Evolutionary conservation across 2,113 vertebrate genomes (phyloP).

Genomic region (Ondatra zibethicus): DNA sequence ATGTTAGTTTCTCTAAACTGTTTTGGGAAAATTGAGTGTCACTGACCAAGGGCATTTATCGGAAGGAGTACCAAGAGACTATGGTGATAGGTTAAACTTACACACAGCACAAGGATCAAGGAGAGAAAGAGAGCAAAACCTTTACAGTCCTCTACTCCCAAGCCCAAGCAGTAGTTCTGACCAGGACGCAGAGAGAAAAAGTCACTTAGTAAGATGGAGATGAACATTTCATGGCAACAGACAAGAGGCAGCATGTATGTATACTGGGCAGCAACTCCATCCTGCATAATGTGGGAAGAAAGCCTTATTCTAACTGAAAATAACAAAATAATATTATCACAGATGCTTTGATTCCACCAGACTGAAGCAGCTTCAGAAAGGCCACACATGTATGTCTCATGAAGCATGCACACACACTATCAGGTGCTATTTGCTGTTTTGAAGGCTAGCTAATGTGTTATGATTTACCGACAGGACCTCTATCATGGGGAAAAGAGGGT

Average conservation of each 20-base stretch:
- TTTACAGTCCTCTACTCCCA: background rate
- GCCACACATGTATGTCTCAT: background rate
- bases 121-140: background rate
- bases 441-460: background rate
- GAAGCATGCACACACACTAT: background rate
- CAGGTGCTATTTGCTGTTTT: background rate
- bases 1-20: slow-evolving; percentile 30
- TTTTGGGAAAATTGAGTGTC: background rate
- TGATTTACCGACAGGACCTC: background rate
- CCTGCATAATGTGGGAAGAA: background rate
- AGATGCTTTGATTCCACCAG: background rate
- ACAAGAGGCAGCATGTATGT: background rate
- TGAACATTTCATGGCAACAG: background rate
- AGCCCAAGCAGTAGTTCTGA: rapidly evolving
- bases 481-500: background rate
- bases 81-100: background rate
- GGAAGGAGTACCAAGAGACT: background rate
- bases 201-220: background rate
- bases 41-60: background rate
- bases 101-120: background rate
- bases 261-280: background rate
- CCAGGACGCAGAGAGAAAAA: background rate
- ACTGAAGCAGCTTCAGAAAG: background rate
- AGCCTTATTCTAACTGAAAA: background rate
- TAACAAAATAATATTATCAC: background rate